Evolutionary conservation across 1,140 invertebrate species (phyloP).

Genomic region (Drosophila suzukii): DNA sequence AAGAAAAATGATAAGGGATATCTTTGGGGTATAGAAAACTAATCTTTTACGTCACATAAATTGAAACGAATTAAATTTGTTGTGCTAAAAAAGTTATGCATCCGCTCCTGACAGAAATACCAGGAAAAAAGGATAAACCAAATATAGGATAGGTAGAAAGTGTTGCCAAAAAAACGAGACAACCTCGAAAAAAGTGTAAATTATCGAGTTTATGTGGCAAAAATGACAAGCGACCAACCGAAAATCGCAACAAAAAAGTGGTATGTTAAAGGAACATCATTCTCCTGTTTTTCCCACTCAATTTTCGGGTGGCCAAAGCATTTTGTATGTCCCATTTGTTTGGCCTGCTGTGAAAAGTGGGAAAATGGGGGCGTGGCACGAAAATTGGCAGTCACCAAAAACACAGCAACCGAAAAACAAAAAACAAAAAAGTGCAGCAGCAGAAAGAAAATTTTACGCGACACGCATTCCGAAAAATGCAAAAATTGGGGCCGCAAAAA

Average conservation of each 20-base stretch:
- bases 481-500: constrained; percentile 24
- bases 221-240: constrained; percentile 44
- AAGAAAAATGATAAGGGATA: too few relatives aligned
- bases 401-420: constrained; percentile 7
- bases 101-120: too few relatives aligned
- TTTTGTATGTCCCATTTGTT: constrained; percentile 62
- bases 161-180: neutral
- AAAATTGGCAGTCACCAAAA: constrained; percentile 63
- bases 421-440: constrained; percentile 33
- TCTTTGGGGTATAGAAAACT: too few relatives aligned
- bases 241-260: constrained; percentile 6
- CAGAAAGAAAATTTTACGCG: constrained; percentile 58
- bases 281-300: constrained; percentile 1
- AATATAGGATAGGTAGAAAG: neutral
- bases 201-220: constrained; percentile 50
- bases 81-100: too few relatives aligned
- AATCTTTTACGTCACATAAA: too few relatives aligned
- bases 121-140: neutral
- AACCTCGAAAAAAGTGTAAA: constrained; percentile 35
- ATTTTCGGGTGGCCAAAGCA: constrained; percentile 37
- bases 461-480: constrained; percentile 76
- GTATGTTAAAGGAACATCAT: constrained; percentile 42
- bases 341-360: constrained; percentile 42
- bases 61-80: too few relatives aligned
- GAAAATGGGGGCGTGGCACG: constrained; percentile 22